Evolutionary conservation across 1,140 invertebrate species (phyloP), one percentile per base, ranked within the genome.

Genomic region (Caenorhabditis briggsae): DNA sequence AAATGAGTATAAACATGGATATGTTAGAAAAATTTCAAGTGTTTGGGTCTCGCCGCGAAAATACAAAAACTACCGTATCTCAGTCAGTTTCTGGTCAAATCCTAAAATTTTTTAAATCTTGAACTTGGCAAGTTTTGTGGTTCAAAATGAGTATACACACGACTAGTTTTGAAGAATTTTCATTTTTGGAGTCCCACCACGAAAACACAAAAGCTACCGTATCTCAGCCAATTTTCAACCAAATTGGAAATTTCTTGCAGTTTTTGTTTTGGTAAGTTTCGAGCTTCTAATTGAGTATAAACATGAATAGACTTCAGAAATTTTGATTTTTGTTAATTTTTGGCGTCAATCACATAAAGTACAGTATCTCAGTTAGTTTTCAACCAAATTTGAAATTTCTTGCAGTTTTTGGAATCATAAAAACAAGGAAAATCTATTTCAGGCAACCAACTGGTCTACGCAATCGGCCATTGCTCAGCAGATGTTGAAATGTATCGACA

Each of bases 401-500:
- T 53, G 1, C 2, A 53, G 1, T 53, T 53, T 53, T 53, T n/a
- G 33, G 3, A 33, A 33, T 33, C 3, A 2, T 33, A 2, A 33
- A 33, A 33, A 33, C 33, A 33, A 33, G 33, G 3, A 2, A 53
- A 53, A 18, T 53, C 50, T 18, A 53, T 58, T 20, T n/a, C 82
- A 84, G 83, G 83, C 18, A 64, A 59, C 59, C 83, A 84, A 65
- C 8, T 84, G n/a, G 59, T 61, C n/a, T 61, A 59, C 20, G 83
- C 59, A 18, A 84, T 61, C 14, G 56, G 59, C 12, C 59, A 61
- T 50, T 61, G 56, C 33, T 84, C 83, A 0, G 86, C 83, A 2
- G 86, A 87, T 8, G 74, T 82, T 11, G 86, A 87, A 25, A 84
- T 87, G 83, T 87, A 87, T 58, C 48, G 86, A 43, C 86, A 87